Base-by-base conservation (phyloP, 1,140 invertebrate species). In the Meloidogyne floridensis region DNA sequence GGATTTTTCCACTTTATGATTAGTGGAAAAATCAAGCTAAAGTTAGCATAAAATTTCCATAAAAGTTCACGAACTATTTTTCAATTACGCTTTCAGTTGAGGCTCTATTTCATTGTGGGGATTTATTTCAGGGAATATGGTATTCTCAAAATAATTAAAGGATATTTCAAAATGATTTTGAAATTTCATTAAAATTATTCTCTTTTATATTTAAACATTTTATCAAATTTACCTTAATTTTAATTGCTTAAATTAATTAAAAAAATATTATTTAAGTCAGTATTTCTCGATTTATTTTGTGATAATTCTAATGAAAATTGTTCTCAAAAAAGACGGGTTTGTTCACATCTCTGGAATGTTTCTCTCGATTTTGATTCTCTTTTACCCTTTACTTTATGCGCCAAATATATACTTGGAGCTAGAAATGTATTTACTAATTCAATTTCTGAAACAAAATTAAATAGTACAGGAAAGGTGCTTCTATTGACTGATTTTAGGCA, bases 221-320 rank as follows among this genome's bases (percentile, higher is more conserved):
- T 32, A 32, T 32, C 32, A 32, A 32, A 32, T 32, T 32, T 32
- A 32, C 32, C 32, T 47, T 43, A 15, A 20, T 82, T 79, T 85
- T 8, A 10, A 56, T 42, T 83, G 4, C n/a, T 32, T 32, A 59
- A 15, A 11, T 32, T 59, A 69, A 20, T 18, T 59, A 13, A 32
- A 42, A 18, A 11, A 82, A 51, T 65, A 20, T 54, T 69, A n/a
- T 42, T 86, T 85, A 51, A 87, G 85, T 72, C 74, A 32, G 83
- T 86, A 20, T 85, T 85, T 43, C 77, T 86, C 9, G 86, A 86
- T 77, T 10, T 83, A 6, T 70, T 87, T 69, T 84, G 83, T 65
- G 72, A 51, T 2, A 75, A 59, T 9, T 77, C n/a, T 65, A 32
- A 32, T 47, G 47, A 47, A 47, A 47, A 47, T 47, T 65, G 82